Evolutionary conservation across 2,888 invertebrate species (phyloP), one percentile per base, ranked within the genome.

Genomic region (Drosophila pseudotakahashii): DNA sequence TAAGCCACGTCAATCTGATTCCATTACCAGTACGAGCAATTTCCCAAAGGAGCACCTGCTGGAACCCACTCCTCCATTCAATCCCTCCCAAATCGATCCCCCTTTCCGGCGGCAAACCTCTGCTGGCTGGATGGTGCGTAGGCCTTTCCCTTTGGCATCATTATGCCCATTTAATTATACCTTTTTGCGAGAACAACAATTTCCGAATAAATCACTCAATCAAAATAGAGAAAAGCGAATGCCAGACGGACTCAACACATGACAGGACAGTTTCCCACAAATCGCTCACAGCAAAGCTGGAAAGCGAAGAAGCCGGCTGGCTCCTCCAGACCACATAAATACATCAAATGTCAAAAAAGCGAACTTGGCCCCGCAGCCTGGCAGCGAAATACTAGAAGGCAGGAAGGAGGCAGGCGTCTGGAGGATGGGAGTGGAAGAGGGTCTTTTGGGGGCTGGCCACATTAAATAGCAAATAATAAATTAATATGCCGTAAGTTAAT

Each of bases 181-280:
- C 77, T 84, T 80, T 88, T 82, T 85, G 82, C 73, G 48, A 72
- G 63, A 62, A 73, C 78, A 85, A 79, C 82, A 73, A 85, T 83
- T 84, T 88, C 88, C 81, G 88, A 86, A 84, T 84, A 84, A 84
- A 84, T 84, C 84, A 84, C 84, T 84, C 84, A 88, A 84, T 88
- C 87, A 88, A 88, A 81, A 77, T 58, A 69, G 61, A 68, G 47
- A 71, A 73, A 73, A 71, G 64, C 64, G 54, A 71, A 73, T 73
- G 75, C 85, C 82, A 75, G 69, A 64, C 78, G 60, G 73, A 54
- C 68, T 73, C 80, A 45, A 59, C 77, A 83, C 87, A 79, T 87
- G 88, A 76, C 87, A 80, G 77, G 73, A 83, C 79, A 83, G 89
- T 84, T 84, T 88, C 84, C 88, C 87, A 84, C 81, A 88, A 86